Conservation (phyloP, 2,888 invertebrate species). For the Drosophila fulvimacula region DNA sequence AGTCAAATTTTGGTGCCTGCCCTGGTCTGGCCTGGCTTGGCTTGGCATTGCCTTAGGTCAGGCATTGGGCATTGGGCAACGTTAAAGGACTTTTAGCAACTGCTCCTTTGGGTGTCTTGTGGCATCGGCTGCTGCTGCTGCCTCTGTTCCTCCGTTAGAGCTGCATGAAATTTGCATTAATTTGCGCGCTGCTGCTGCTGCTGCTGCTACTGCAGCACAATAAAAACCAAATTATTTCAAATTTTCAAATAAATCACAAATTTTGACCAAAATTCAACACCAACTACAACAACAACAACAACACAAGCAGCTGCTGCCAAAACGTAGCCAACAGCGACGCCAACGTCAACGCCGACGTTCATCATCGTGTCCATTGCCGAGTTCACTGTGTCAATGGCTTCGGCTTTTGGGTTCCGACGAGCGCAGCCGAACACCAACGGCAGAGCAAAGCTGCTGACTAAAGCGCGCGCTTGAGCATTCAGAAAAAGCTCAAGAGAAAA, state of each 20-base stretch:
- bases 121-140: conserved; percentile 6
- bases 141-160: conserved; percentile 24
- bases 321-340: conserved; percentile 25
- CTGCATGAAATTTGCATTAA: conserved; percentile 72
- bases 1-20: conserved; percentile 62
- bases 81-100: conserved; percentile 20
- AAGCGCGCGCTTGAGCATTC: conserved; percentile 67
- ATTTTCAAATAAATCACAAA: conserved; percentile 74
- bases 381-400: conserved; percentile 74
- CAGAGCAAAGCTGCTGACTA: conserved; percentile 61
- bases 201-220: conserved; percentile 45
- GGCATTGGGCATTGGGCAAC: conserved; percentile 33
- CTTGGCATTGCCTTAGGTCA: conserved; percentile 72
- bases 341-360: conserved; percentile 20
- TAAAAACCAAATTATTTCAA: conserved; percentile 65
- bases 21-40: conserved; percentile 21
- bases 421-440: conserved; percentile 20
- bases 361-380: conserved; percentile 54
- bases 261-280: conserved; percentile 59
- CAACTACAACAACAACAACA: conserved; percentile 13
- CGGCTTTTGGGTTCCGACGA: conserved; percentile 25
- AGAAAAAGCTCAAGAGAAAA: conserved; percentile 49
- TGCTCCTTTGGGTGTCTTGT: conserved; percentile 32
- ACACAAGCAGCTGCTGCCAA: conserved; percentile 29
- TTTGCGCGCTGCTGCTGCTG: conserved; percentile 30